phyloP scores from a whole-genome alignment of 2,888 invertebrate genomes.

The Euplagia quadripunctaria region DNA sequence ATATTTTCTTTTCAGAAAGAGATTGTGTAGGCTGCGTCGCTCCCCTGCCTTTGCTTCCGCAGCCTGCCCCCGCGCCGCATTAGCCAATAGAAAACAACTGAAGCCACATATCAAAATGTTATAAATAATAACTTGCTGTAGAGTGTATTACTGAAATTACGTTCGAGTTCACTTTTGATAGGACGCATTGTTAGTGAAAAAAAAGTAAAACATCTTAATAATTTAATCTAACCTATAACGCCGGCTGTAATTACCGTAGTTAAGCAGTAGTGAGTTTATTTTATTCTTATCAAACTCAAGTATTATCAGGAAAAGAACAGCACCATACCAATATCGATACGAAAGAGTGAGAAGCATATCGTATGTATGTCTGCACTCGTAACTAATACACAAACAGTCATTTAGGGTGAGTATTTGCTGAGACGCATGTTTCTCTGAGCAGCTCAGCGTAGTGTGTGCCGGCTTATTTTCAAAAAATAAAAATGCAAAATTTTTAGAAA shows the following conservation, averaged over 20 bases:
- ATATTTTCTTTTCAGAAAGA: constrained; percentile 68
- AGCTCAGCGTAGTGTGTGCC: too few species aligned
- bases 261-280: not conserved
- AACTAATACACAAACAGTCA: not conserved
- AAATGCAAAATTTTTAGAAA: too few species aligned
- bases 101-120: constrained; percentile 7
- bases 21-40: constrained; percentile 82
- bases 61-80: constrained; percentile 78
- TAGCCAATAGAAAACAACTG: constrained; percentile 50
- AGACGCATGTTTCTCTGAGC: not conserved
- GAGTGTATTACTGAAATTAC: not conserved
- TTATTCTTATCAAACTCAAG: not conserved
- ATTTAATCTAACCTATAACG: not conserved
- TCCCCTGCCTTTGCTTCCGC: constrained; percentile 76
- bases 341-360: not conserved
- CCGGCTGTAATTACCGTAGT: not conserved
- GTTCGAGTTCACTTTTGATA: not conserved
- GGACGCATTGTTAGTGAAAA: not conserved
- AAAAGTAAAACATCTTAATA: not conserved
- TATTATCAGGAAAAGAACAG: not conserved
- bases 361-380: not conserved
- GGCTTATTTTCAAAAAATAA: too few species aligned
- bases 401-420: not conserved
- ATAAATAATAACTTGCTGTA: not conserved
- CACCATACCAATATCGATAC: not conserved